Percentiles rank a stretch among this genome's conserved stretches.
Conservation (phyloP, 2,797 vertebrate species). For the Catostomus latipinnis region DNA sequence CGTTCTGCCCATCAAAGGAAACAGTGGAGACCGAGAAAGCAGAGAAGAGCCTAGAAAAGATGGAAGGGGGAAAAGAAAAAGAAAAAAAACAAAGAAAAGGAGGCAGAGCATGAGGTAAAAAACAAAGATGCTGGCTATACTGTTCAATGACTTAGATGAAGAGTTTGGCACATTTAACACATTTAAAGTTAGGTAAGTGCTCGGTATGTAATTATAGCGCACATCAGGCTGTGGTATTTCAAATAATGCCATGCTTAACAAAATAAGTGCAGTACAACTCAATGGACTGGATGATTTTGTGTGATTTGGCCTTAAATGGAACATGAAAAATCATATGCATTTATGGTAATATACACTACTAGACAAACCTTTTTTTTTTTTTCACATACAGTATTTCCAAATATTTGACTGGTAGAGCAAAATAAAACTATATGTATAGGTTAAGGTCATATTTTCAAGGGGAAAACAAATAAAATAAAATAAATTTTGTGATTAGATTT, state of each 20-base stretch:
- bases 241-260: constrained; percentile 32
- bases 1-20: constrained; percentile 81
- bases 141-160: constrained; percentile 25
- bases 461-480: neutral
- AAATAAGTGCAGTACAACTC: constrained; percentile 14
- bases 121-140: constrained; percentile 24
- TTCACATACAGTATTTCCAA: too few species aligned
- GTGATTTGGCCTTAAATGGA: neutral
- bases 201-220: constrained; percentile 20
- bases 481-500: constrained; percentile 6
- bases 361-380: too few species aligned
- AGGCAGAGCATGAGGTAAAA: constrained; percentile 38
- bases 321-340: neutral
- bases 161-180: constrained; percentile 26
- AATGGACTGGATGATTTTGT: neutral
- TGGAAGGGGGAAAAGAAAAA: constrained; percentile 54
- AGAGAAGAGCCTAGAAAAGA: constrained; percentile 71
- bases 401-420: too few species aligned
- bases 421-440: neutral
- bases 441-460: too few species aligned
- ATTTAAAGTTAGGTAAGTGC: constrained; percentile 23
- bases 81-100: constrained; percentile 45
- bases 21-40: constrained; percentile 79
- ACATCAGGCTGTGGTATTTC: neutral
- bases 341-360: too few species aligned